phyloP scores from a whole-genome alignment of 2,113 vertebrate species.

The Upupa epops region DNA sequence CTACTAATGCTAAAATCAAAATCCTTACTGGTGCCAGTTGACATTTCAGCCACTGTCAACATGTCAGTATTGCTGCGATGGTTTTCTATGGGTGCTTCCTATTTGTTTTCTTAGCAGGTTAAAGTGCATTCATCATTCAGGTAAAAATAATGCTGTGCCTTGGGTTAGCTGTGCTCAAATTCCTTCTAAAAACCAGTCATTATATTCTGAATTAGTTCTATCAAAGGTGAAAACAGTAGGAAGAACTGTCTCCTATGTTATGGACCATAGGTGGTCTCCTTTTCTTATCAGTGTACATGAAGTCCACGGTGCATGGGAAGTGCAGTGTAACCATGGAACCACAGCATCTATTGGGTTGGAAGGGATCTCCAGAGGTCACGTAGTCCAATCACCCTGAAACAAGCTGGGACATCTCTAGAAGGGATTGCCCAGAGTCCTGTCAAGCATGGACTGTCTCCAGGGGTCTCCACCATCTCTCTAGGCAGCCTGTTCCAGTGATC shows the following conservation, averaged over 20 bases:
- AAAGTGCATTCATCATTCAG: neutral
- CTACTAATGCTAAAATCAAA: neutral
- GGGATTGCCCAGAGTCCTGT: too few species aligned
- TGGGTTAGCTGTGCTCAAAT: neutral
- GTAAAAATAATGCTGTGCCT: neutral
- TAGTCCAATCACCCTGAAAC: too few species aligned
- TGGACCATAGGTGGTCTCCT: neutral
- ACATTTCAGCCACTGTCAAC: neutral
- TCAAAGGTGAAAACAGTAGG: neutral
- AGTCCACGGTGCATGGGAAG: neutral
- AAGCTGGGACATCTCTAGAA: too few species aligned
- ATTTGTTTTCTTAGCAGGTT: neutral
- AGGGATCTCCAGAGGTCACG: too few species aligned
- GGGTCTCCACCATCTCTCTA: too few species aligned
- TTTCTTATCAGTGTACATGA: neutral
- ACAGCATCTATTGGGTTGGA: too few species aligned
- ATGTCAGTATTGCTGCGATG: neutral
- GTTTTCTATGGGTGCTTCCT: neutral
- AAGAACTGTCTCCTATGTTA: neutral
- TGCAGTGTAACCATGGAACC: neutral
- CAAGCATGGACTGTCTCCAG: too few species aligned
- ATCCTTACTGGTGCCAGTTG: neutral
- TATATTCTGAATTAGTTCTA: neutral
- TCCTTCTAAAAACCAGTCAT: neutral
- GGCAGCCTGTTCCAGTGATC: too few species aligned